These are phyloP conservation scores for Platichthys stellatus DNA, from an alignment of 2,113 vertebrate genomes.

Conservation along the genomic window DNA sequence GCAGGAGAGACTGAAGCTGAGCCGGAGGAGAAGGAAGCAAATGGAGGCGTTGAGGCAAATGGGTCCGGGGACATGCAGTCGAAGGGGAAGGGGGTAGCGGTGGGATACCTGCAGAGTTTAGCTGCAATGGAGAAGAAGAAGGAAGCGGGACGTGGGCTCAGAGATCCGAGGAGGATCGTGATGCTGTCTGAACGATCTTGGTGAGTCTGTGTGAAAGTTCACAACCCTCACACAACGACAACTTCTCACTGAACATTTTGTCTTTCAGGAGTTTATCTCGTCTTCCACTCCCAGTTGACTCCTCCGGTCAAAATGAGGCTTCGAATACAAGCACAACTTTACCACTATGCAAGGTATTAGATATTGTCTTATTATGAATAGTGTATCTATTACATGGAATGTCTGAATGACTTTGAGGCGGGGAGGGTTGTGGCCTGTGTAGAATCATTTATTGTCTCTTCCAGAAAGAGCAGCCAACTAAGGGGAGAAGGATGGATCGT, in stretches of 20 bases:
- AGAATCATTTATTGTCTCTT: neutral
- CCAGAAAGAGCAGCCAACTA: constrained; percentile 73
- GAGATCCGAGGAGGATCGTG: constrained; percentile 70
- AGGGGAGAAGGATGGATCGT: constrained; percentile 53
- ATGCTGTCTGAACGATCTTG: constrained; percentile 79
- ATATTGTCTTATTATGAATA: no score
- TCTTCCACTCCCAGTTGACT: constrained; percentile 63
- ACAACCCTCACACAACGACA: no score
- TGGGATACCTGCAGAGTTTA: constrained; percentile 69
- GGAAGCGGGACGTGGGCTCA: constrained; percentile 41
- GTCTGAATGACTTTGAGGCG: no score
- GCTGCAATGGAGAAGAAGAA: constrained; percentile 68
- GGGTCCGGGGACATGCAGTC: constrained; percentile 25
- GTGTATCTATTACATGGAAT: no score
- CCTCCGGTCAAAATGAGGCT: constrained; percentile 35
- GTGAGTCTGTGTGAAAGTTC: constrained; percentile 46
- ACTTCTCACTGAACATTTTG: neutral
- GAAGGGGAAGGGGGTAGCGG: constrained; percentile 68
- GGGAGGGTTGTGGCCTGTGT: neutral
- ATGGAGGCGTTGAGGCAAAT: constrained; percentile 9
- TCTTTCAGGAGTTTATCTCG: constrained; percentile 78
- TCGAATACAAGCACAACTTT: constrained; percentile 63
- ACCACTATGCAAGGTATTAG: constrained; percentile 72
- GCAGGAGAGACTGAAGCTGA: constrained; percentile 16
- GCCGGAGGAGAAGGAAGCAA: neutral